Percentiles rank a stretch among this genome's conserved stretches.
phyloP scores from a whole-genome alignment of 1,140 invertebrate species.

The Drosophila kanapiae region DNA sequence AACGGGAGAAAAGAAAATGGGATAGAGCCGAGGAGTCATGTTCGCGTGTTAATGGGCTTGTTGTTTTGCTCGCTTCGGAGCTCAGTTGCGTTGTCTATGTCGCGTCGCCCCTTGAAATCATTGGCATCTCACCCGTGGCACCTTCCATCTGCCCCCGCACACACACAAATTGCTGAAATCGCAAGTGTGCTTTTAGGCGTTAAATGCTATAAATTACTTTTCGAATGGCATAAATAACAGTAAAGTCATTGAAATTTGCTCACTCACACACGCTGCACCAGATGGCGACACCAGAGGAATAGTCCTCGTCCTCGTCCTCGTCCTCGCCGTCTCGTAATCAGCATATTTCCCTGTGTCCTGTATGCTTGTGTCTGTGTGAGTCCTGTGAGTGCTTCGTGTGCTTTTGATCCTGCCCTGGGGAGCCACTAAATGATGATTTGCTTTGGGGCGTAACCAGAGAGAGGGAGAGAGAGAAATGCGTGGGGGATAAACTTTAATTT shows the following conservation, averaged over 20 bases:
- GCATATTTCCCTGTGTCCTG: slow-evolving; percentile 43
- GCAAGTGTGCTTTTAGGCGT: slow-evolving; percentile 74
- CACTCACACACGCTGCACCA: slow-evolving; percentile 13
- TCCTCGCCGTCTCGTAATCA: slow-evolving; percentile 38
- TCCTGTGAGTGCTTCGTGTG: slow-evolving; percentile 25
- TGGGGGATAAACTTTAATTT: slow-evolving; percentile 52
- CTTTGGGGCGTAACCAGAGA: slow-evolving; percentile 37
- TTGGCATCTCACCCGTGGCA: slow-evolving; percentile 10
- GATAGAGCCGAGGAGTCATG: slow-evolving; percentile 33
- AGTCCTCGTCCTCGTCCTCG: slow-evolving; percentile 5
- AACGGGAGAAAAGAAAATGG: slow-evolving; percentile 12
- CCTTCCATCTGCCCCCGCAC: not conserved
- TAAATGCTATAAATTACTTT: slow-evolving; percentile 77
- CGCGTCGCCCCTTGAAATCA: slow-evolving; percentile 8
- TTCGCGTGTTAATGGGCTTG: slow-evolving; percentile 67
- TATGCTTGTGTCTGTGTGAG: slow-evolving; percentile 3
- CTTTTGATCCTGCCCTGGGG: slow-evolving; percentile 52
- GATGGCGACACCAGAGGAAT: slow-evolving; percentile 41
- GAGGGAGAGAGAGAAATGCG: not conserved
- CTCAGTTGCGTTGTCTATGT: slow-evolving; percentile 2
- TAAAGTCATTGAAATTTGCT: slow-evolving; percentile 56
- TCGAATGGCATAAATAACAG: slow-evolving; percentile 61
- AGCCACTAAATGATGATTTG: slow-evolving; percentile 63
- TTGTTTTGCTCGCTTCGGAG: slow-evolving; percentile 10
- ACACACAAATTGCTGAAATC: slow-evolving; percentile 71